Conservation (phyloP, 2,888 invertebrate genomes). For the Tanypteryx hageni region DNA sequence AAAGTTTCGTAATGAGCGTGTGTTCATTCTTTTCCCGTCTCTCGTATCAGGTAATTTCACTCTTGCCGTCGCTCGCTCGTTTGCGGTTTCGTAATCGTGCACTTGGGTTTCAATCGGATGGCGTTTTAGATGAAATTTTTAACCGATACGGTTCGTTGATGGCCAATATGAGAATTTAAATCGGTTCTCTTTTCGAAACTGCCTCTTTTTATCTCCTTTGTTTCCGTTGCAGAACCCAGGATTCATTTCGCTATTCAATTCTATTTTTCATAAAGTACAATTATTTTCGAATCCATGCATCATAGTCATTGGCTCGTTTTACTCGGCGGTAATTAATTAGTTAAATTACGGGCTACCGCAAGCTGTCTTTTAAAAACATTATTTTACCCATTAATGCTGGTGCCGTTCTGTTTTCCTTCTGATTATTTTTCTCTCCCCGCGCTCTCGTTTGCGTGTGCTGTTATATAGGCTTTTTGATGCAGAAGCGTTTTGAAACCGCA, state of each 20-base stretch:
- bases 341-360: conserved; percentile 56
- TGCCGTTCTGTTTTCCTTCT: conserved; percentile 12
- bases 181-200: not conserved
- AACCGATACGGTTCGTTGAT: not conserved
- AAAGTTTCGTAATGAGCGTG: not conserved
- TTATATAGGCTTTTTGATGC: conserved; percentile 57
- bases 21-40: not conserved
- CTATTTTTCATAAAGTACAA: conserved; percentile 30
- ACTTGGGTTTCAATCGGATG: not conserved
- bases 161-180: not conserved
- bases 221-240: not conserved
- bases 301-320: conserved; percentile 2
- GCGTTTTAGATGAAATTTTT: not conserved
- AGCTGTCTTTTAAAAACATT: not conserved
- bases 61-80: not conserved
- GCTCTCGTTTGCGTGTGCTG: not conserved
- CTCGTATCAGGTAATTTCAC: not conserved
- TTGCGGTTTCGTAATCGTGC: conserved; percentile 15
- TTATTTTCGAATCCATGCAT: conserved; percentile 14
- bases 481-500: conserved; percentile 50
- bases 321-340: conserved; percentile 36
- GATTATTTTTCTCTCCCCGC: not conserved
- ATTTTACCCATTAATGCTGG: conserved; percentile 50
- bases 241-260: conserved; percentile 24
- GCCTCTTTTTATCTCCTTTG: not conserved